Evolutionary conservation across 2,113 vertebrate genomes (phyloP), one percentile per base, ranked within the genome.

Genomic region (Sander vitreus): DNA sequence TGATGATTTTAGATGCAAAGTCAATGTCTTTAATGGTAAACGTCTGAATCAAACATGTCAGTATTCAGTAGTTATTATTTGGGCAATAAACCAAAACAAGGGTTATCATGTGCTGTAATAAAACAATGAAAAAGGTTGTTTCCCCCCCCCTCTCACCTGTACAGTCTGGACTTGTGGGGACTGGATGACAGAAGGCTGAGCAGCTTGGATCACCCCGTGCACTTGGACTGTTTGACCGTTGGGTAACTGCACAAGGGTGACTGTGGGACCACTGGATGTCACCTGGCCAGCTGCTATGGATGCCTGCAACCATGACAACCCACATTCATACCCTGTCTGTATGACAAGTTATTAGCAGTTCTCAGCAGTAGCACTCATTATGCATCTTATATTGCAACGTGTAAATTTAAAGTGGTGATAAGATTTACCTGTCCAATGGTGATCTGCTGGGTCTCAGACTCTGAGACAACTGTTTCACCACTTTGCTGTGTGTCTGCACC

Each of bases 161-260:
- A 99, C 97, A 64, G 98, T 96, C 90, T 99, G 98, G 86, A 99
- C 97, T 87, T 99, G 98, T 67, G 98, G 98, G 79, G 98, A 97
- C 93, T 99, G 98, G 92, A 99, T 99, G 88, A 99, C 98, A 8
- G 98, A 99, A 3, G 97, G 97, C 94, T 99, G 98, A 63, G 98
- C 97, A 10, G 98, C 96, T 93, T 99, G 98, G 94, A 99, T 99
- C 89, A 99, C 98, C 19, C 98, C 98, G 54, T 99, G 98, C 84
- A 99, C 98, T 93, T 99, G 98, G 80, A 99, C 98, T 0, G 98
- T 99, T 92, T 99, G 98, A 77, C 98, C 98, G 75, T 99, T 99
- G 65, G 98, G 98, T 83, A 99, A 94, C 92, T 99, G 98, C 70
- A 99, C 98, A 84, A 99, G 94, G 39, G 98, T 98, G 86, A 99